Percentiles rank a stretch among this genome's conserved stretches.
phyloP scores from a whole-genome alignment of 2,113 vertebrate species.

The Oxygymnocypris stewartii region DNA sequence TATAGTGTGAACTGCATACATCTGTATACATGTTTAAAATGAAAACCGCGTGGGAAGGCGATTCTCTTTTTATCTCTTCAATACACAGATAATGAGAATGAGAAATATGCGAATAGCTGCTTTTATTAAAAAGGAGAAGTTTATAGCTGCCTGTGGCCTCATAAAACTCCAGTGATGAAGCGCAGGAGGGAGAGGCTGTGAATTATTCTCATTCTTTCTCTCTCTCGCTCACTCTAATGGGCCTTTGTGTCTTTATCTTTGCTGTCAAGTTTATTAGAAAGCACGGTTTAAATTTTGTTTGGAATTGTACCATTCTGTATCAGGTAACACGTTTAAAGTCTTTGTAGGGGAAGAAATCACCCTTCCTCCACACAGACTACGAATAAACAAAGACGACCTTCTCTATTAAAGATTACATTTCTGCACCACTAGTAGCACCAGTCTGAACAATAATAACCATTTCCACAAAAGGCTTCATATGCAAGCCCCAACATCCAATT shows the following conservation, averaged over 20 bases:
- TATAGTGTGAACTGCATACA: slow-evolving; percentile 2
- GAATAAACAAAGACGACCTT: neutral
- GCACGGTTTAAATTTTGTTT: slow-evolving; percentile 22
- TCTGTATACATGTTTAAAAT: neutral
- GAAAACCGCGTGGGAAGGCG: neutral
- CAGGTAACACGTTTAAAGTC: slow-evolving; percentile 12
- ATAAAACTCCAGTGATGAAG: slow-evolving; percentile 29
- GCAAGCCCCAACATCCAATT: neutral
- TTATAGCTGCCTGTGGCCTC: slow-evolving; percentile 30
- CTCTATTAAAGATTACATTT: neutral
- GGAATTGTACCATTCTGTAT: slow-evolving; percentile 30
- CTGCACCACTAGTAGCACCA: neutral
- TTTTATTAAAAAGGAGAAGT: slow-evolving; percentile 32
- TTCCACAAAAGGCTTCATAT: neutral
- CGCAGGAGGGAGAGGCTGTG: slow-evolving; percentile 13
- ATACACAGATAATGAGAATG: neutral
- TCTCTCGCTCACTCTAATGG: slow-evolving; percentile 8
- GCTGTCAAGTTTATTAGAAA: slow-evolving; percentile 25
- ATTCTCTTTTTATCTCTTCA: neutral
- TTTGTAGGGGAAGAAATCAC: neutral
- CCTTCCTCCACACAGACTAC: neutral
- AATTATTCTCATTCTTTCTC: slow-evolving; percentile 36
- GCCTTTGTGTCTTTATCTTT: slow-evolving; percentile 26
- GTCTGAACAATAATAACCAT: neutral
- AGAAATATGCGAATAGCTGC: slow-evolving; percentile 10